Conservation (phyloP, 2,888 invertebrate genomes). For the Lomographa bimaculata region DNA sequence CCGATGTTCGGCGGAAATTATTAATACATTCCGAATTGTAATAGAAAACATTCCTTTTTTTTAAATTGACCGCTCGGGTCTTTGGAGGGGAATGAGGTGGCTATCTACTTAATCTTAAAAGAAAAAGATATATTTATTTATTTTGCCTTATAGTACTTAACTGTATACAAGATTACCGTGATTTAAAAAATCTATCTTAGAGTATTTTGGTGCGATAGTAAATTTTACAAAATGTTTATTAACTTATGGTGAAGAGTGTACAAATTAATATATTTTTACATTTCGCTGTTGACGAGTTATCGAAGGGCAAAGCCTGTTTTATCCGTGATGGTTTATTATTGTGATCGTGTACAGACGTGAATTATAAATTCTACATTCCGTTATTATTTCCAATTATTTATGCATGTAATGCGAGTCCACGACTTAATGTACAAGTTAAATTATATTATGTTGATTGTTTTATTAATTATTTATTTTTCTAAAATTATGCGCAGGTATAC, state of each 20-base stretch:
- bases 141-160: constrained; percentile 69
- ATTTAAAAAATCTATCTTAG: constrained; percentile 64
- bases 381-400: constrained; percentile 65
- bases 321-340: constrained; percentile 78
- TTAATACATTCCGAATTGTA: constrained; percentile 60
- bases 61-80: constrained; percentile 53
- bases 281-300: constrained; percentile 77
- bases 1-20: constrained; percentile 41
- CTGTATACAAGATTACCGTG: constrained; percentile 60
- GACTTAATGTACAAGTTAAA: constrained; percentile 70
- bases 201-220: constrained; percentile 82
- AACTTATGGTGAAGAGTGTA: constrained; percentile 73
- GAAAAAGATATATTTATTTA: constrained; percentile 54
- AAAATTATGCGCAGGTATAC: constrained; percentile 39
- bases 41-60: constrained; percentile 60
- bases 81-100: constrained; percentile 73
- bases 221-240: constrained; percentile 80
- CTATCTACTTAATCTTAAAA: constrained; percentile 60
- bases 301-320: constrained; percentile 75
- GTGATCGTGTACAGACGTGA: constrained; percentile 78
- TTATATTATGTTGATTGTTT: constrained; percentile 50
- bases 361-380: constrained; percentile 82
- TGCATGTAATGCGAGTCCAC: constrained; percentile 82
- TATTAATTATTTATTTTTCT: constrained; percentile 54
- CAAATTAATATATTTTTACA: constrained; percentile 84